phyloP scores from a whole-genome alignment of 2,888 invertebrate genomes.

The Spilosoma lubricipeda region DNA sequence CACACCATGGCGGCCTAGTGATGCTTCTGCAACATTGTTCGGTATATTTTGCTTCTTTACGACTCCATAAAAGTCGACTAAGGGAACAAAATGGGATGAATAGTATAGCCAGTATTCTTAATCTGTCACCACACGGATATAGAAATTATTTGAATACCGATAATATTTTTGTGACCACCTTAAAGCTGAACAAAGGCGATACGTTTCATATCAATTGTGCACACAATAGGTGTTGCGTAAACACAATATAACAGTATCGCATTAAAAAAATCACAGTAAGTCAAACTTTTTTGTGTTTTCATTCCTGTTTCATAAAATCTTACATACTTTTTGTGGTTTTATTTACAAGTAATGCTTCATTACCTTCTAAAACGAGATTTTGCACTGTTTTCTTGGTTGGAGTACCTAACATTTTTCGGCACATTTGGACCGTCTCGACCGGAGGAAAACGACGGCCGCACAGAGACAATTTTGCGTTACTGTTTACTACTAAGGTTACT shows the following conservation, averaged over 20 bases:
- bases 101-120: no score
- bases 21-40: no score
- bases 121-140: no score
- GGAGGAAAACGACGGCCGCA: no score
- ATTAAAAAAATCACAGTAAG: constrained; percentile 1
- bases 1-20: no score
- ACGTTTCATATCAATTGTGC: constrained; percentile 11
- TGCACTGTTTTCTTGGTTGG: neutral
- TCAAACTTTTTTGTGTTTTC: neutral
- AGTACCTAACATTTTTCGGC: neutral
- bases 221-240: constrained; percentile 22
- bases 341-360: neutral
- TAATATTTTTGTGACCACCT: neutral
- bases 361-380: neutral
- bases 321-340: neutral
- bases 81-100: no score
- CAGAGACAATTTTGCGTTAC: no score
- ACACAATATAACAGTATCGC: constrained; percentile 4
- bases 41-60: no score
- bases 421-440: no score
- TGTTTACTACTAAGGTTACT: no score
- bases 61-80: no score
- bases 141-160: neutral
- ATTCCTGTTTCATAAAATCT: neutral
- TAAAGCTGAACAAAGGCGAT: constrained; percentile 7